Base-by-base conservation (phyloP, 2,888 invertebrate genomes). In the Chironomus tentans region DNA sequence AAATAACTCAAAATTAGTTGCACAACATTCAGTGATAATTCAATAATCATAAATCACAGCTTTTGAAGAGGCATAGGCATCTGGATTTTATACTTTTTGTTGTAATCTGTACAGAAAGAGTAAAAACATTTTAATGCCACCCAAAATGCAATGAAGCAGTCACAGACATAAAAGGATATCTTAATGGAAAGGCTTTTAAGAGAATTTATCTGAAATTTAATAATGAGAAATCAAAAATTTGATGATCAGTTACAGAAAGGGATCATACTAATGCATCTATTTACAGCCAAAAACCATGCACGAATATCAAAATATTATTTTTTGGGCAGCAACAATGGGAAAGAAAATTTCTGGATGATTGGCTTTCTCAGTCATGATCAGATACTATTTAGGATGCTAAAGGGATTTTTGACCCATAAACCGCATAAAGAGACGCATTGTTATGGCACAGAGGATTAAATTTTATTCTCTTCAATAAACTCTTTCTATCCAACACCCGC, bases 1-100 rank as follows among this genome's bases (percentile, higher is more conserved):
- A 22, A 65, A 13, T 46, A 18, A 4, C 15, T 21, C 38, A 38
- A 47, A 70, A 47, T 70, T 22, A 70, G 47, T 70, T 68, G 68
- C 68, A 68, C 28, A 68, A 68, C 65, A 68, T 38, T 56, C 56
- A 18, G 12, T 68, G 68, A 68, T 68, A 68, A 68, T 21, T 70
- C 70, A 70, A 70, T 70, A 46, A 70, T 70, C 70, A 47, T 70
- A 70, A 70, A 70, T 70, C 47, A 70, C 24, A 22, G 28, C n/a
- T 24, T 38, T 38, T 38, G 10, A 38, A 38, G 38, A 38, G 38
- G 38, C 38, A 38, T 38, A 7, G 38, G 68, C 68, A 68, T 68
- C 68, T 68, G 68, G 68, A 24, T 68, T 68, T 68, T 22, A 4
- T 13, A 3, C 13, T 38, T 38, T 10, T 10, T 38, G 38, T 38